Percentiles rank a stretch among this genome's conserved stretches.
These are phyloP conservation scores for Oreochromis grahami DNA, from an alignment of 2,797 vertebrate species.

Conservation along the genomic window DNA sequence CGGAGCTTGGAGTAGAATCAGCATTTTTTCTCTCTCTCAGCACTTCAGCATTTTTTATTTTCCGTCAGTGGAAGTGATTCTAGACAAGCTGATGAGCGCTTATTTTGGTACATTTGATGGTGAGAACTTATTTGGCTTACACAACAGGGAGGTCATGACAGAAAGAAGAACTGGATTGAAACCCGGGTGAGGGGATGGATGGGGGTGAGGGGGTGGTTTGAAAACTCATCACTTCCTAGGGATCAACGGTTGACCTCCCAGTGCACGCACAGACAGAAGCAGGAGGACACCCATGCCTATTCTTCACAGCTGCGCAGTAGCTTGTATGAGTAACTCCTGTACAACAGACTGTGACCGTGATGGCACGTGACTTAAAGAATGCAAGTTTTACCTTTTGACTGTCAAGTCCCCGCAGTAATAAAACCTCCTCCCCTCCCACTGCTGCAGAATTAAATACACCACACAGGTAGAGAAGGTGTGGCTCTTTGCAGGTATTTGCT, in stretches of 20 bases:
- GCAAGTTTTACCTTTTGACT: slow-evolving; percentile 38
- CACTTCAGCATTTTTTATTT: slow-evolving; percentile 47
- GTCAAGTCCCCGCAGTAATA: slow-evolving; percentile 19
- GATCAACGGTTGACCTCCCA: slow-evolving; percentile 56
- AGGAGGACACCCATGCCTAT: background rate
- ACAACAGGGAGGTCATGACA: slow-evolving; percentile 26
- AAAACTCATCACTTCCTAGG: slow-evolving; percentile 55
- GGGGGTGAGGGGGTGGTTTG: slow-evolving; percentile 22
- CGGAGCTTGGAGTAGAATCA: slow-evolving; percentile 36
- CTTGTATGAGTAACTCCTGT: slow-evolving; percentile 11
- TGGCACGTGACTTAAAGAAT: slow-evolving; percentile 63
- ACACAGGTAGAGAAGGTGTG: slow-evolving; percentile 66
- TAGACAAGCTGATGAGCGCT: slow-evolving; percentile 27
- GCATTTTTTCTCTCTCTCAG: slow-evolving; percentile 33
- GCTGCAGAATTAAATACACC: slow-evolving; percentile 38
- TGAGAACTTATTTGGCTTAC: slow-evolving; percentile 27
- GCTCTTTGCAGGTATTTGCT: slow-evolving; percentile 56
- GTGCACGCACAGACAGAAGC: background rate
- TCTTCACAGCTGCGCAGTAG: background rate
- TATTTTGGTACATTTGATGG: slow-evolving; percentile 9
- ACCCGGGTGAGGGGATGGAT: background rate
- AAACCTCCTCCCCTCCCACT: slow-evolving; percentile 35
- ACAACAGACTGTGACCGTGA: slow-evolving; percentile 7
- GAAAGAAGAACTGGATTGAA: slow-evolving; percentile 17
- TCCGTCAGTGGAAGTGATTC: slow-evolving; percentile 57